A percentile compares a stretch with the other conserved stretches of the same genome.
phyloP scores from a whole-genome alignment of 1,140 invertebrate species.

The Psilanteris sp. region DNA sequence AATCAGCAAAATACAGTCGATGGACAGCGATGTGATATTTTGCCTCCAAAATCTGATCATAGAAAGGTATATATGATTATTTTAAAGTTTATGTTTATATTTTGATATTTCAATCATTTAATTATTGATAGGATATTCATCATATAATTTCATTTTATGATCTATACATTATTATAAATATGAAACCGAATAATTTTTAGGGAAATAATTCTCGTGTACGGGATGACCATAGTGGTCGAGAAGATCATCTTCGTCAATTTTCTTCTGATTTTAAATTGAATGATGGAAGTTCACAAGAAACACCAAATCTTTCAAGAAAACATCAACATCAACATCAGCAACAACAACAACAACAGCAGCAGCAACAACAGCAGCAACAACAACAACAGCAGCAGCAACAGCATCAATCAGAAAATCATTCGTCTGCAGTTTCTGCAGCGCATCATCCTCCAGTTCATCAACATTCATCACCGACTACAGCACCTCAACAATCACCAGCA shows the following conservation, averaged over 20 bases:
- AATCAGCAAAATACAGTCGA: conserved; percentile 73
- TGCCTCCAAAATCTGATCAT: conserved; percentile 72
- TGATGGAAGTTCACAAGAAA: conserved; percentile 73
- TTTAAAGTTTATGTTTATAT: too few relatives aligned
- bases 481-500: conserved; percentile 66
- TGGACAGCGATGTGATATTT: conserved; percentile 70
- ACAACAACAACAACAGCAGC: too few relatives aligned
- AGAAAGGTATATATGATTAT: conserved; percentile 69
- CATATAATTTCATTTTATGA: too few relatives aligned
- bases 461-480: conserved; percentile 70
- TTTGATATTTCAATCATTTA: too few relatives aligned
- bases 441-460: conserved; percentile 72
- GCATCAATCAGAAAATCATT: conserved; percentile 72
- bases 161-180: too few relatives aligned
- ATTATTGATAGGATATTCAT: too few relatives aligned
- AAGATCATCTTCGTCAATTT: conserved; percentile 82
- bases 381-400: too few relatives aligned
- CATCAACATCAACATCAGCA: conserved; percentile 71
- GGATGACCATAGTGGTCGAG: conserved; percentile 75
- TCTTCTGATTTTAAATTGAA: conserved; percentile 82
- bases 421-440: conserved; percentile 46
- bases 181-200: too few relatives aligned
- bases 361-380: too few relatives aligned
- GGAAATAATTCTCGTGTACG: conserved; percentile 70
- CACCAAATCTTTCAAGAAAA: conserved; percentile 66